phyloP scores from a whole-genome alignment of 2,888 invertebrate species.

The Drosophila mettleri region DNA sequence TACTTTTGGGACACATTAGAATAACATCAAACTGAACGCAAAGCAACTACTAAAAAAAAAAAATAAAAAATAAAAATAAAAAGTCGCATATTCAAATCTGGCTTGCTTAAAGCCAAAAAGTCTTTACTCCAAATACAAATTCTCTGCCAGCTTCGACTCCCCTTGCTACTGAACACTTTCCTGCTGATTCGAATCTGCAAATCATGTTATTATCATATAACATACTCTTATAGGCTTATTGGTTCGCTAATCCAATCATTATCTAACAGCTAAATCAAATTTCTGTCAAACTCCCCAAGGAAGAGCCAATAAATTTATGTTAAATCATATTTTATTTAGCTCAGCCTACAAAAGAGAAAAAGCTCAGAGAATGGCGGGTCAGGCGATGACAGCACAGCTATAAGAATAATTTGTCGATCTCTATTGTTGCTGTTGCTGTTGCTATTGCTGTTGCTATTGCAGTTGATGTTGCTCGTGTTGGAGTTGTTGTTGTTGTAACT shows the following conservation, averaged over 20 bases:
- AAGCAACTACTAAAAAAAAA: not conserved
- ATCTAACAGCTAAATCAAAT: conserved; percentile 54
- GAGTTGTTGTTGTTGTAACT: conserved; percentile 28
- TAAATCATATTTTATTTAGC: conserved; percentile 30
- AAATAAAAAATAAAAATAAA: not conserved
- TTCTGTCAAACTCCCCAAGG: conserved; percentile 49
- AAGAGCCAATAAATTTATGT: conserved; percentile 50
- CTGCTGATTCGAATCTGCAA: conserved; percentile 17
- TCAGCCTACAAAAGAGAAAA: conserved; percentile 27
- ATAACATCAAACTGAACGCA: conserved; percentile 21
- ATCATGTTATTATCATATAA: conserved; percentile 34
- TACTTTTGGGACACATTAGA: conserved; percentile 39
- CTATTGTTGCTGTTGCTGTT: conserved; percentile 28
- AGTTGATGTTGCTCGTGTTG: conserved; percentile 6
- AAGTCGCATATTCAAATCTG: conserved; percentile 4
- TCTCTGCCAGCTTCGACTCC: not conserved
- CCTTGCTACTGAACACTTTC: not conserved
- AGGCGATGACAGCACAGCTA: conserved; percentile 32
- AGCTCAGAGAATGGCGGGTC: conserved; percentile 1
- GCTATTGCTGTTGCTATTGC: too few species aligned
- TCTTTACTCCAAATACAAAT: not conserved
- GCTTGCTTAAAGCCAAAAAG: conserved; percentile 1
- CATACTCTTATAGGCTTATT: conserved; percentile 29
- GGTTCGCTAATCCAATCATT: conserved; percentile 44
- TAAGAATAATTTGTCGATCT: conserved; percentile 48